Evolutionary conservation across 2,888 invertebrate species (phyloP).

Genomic region (Eristalinus sepulchralis): DNA sequence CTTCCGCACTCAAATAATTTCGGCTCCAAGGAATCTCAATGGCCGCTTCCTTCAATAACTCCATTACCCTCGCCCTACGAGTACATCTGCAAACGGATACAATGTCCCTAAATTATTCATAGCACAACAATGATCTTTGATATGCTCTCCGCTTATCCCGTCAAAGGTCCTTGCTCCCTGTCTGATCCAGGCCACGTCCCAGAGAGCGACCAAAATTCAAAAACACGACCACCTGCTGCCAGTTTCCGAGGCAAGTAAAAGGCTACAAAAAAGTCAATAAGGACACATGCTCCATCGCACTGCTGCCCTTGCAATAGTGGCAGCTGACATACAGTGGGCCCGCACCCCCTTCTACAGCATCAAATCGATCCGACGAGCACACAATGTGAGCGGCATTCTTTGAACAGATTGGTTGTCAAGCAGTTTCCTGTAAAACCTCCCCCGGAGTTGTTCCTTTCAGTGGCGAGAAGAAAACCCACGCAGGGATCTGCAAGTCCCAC

Average conservation of each 20-base stretch:
- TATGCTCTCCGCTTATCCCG: neutral
- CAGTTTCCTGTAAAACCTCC: neutral
- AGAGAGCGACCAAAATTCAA: neutral
- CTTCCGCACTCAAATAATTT: too few relatives aligned
- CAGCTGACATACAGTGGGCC: neutral
- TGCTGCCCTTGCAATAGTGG: neutral
- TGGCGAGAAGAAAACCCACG: slow-evolving; percentile 7
- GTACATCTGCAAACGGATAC: neutral
- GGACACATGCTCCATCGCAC: neutral
- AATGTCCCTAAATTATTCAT: neutral
- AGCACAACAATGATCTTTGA: neutral
- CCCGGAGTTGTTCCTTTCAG: neutral
- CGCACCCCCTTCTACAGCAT: neutral
- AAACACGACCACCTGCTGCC: slow-evolving; percentile 12
- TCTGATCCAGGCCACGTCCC: neutral
- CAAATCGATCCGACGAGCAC: slow-evolving; percentile 29
- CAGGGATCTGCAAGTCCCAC: slow-evolving; percentile 1
- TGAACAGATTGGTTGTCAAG: slow-evolving; percentile 19
- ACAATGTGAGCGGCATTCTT: neutral
- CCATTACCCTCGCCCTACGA: neutral
- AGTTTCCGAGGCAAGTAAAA: neutral
- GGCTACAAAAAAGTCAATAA: neutral
- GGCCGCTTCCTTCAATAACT: neutral
- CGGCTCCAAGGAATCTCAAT: too few relatives aligned
- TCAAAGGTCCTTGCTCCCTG: neutral